phyloP scores from a whole-genome alignment of 2,113 vertebrate species.

The Gymnarchus niloticus region DNA sequence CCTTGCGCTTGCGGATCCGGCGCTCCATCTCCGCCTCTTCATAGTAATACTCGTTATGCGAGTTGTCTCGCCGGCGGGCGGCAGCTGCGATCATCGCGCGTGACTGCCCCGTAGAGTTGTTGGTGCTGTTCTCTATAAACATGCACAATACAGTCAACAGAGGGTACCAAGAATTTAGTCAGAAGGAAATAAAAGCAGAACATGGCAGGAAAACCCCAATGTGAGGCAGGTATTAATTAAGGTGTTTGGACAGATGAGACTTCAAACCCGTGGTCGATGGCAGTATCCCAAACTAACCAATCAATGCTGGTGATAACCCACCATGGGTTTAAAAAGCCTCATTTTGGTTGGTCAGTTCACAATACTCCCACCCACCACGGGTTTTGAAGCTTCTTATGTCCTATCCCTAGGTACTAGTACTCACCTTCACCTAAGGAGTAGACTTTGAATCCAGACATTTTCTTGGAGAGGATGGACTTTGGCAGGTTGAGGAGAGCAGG shows the following conservation, averaged over 20 bases:
- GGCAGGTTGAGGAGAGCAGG: conserved; percentile 91
- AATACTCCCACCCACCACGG: too few relatives aligned
- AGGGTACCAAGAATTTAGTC: not conserved
- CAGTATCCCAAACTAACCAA: too few relatives aligned
- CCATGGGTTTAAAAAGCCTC: too few relatives aligned
- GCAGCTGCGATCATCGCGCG: conserved; percentile 88
- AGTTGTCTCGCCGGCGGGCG: conserved; percentile 82
- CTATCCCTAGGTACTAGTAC: too few relatives aligned
- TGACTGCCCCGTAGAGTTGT: conserved; percentile 84
- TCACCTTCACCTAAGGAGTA: conserved; percentile 91
- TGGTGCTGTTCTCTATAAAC: conserved; percentile 77
- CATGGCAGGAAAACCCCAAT: not conserved
- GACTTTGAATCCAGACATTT: conserved; percentile 96
- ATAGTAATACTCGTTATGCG: conserved; percentile 93
- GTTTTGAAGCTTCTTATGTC: too few relatives aligned
- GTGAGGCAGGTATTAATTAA: not conserved
- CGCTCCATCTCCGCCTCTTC: conserved; percentile 93
- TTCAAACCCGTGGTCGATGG: too few relatives aligned
- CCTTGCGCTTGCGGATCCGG: conserved; percentile 81
- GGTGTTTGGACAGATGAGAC: too few relatives aligned
- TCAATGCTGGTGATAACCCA: too few relatives aligned
- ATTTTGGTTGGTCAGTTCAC: too few relatives aligned
- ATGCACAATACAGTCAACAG: not conserved
- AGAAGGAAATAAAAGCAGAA: not conserved
- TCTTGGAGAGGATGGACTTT: conserved; percentile 92